Base-by-base conservation (phyloP, 2,888 invertebrate genomes). In the Polietes domitor region DNA sequence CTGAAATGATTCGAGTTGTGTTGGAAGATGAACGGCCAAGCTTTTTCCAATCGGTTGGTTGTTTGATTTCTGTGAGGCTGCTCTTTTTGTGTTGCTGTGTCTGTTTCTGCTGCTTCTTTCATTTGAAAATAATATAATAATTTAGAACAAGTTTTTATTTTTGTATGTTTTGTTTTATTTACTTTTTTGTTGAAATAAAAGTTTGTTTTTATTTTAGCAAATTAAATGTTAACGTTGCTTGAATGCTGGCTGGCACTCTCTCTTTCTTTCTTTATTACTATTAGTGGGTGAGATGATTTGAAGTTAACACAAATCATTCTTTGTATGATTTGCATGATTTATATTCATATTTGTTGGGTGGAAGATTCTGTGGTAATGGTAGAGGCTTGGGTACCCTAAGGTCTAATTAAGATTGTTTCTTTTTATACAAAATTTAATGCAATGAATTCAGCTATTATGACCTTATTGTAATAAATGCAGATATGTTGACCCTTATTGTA, bases 131-230 rank as follows among this genome's bases (percentile, higher is more conserved):
- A 61, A 74, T 76, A 71, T 37, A 21, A 73, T 63, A 82, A 83
- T 83, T 83, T 71, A 77, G 81, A 86, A 86, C 85, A 82, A 80
- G 86, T 86, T 86, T 86, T 80, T 50, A 43, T 37, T 32, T 72
- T 9, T 71, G 17, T 37, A 28, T 17, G 37, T 43, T 9, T 17
- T 41, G 15, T 43, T 7, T 37, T 43, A 43, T 68, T 68, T 58
- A 47, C 5, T 6, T 4, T 58, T 15, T 53, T 24, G 58, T 24
- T 68, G 0, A 68, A 68, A 58, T 43, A 43, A 68, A 43, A 15
- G 4, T 63, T 32, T 63, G 32, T 63, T 65, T 12, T 41, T 41
- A 19, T 50, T 50, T 43, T 10, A 2, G 53, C 50, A 19, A 5
- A 41, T 37, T 63, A 6, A 10, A n/a, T 65, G 19, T 19, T n/a